Evolutionary conservation across 2,113 vertebrate genomes (phyloP).

Genomic region (Poeciliopsis occidentalis): DNA sequence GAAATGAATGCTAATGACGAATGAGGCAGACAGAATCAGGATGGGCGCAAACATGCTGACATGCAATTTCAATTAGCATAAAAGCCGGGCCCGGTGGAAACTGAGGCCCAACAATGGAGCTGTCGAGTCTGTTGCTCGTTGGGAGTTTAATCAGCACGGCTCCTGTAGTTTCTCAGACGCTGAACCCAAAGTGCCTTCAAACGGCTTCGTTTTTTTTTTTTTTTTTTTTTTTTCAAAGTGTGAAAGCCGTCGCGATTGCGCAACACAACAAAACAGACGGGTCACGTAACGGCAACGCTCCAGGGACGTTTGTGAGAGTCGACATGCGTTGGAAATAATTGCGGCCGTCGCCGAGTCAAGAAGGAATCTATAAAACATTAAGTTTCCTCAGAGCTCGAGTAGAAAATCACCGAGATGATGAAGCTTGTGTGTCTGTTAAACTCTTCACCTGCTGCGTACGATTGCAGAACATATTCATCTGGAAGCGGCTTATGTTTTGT

Average conservation of each 20-base stretch:
- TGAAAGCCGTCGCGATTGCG: neutral
- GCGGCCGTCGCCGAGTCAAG: neutral
- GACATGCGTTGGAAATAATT: neutral
- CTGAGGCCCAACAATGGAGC: neutral
- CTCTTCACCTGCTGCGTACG: neutral
- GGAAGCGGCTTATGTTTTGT: neutral
- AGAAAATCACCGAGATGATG: neutral
- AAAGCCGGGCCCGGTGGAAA: constrained; percentile 15
- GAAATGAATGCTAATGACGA: constrained; percentile 26
- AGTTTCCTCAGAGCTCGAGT: neutral
- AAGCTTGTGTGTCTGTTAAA: neutral
- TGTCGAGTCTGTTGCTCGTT: constrained; percentile 13
- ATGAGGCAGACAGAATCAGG: constrained; percentile 9
- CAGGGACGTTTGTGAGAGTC: neutral
- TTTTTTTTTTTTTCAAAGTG: neutral
- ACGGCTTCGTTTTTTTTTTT: neutral
- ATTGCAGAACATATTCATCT: neutral
- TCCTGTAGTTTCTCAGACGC: neutral
- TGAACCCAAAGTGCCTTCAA: neutral
- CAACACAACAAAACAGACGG: neutral
- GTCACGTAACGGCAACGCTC: neutral
- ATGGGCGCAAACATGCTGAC: constrained; percentile 23
- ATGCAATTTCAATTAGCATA: constrained; percentile 9
- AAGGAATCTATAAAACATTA: neutral
- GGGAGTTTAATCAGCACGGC: neutral